A percentile compares a stretch with the other conserved stretches of the same genome.
Conservation (phyloP, 2,113 vertebrate genomes). For the Alces alces region DNA sequence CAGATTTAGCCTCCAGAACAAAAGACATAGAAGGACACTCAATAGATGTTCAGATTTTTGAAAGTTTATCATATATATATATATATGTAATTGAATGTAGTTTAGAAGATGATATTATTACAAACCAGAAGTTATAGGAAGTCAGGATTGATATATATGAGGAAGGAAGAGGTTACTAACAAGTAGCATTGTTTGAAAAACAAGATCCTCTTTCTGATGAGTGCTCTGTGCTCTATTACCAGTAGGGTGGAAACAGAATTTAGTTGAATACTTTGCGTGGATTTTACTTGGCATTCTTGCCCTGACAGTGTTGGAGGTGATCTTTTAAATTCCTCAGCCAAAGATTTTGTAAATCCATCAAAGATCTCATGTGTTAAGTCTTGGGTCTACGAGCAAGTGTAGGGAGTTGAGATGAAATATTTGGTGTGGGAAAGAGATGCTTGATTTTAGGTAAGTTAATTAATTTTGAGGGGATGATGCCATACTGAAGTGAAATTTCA, state of each 20-base stretch:
- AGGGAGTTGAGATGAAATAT: neutral
- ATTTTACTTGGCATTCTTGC: neutral
- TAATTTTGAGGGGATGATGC: neutral
- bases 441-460: neutral
- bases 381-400: neutral
- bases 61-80: neutral
- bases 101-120: neutral
- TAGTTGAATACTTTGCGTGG: neutral
- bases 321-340: neutral
- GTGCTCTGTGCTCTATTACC: neutral
- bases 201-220: neutral
- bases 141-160: neutral
- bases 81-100: neutral
- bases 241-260: neutral
- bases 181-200: neutral
- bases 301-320: neutral
- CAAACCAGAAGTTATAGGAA: neutral
- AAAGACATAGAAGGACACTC: neutral
- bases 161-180: neutral
- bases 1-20: neutral
- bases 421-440: neutral
- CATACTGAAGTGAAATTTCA: neutral
- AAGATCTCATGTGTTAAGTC: neutral
- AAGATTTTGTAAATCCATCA: neutral
- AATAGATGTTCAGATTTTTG: neutral